Evolutionary conservation across 2,113 vertebrate genomes (phyloP).

Genomic region (Alaudala cheleensis): DNA sequence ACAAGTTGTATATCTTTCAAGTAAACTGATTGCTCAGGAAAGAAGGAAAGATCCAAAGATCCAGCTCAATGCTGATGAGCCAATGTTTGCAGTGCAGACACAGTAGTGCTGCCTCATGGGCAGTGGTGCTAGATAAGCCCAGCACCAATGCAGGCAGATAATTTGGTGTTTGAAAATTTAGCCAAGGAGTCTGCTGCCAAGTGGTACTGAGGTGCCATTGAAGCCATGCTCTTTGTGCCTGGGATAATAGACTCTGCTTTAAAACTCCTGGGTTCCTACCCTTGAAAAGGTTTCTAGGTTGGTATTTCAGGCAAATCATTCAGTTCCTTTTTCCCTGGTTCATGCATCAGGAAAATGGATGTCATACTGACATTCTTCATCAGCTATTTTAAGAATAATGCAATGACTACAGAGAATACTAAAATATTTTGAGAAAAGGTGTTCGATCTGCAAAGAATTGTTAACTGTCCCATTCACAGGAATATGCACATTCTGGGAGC

Average conservation of each 20-base stretch:
- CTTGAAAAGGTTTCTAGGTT: neutral
- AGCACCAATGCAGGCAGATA: neutral
- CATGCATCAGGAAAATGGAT: neutral
- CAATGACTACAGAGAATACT: neutral
- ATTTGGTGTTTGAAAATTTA: neutral
- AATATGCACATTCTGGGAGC: neutral
- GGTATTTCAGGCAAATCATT: neutral
- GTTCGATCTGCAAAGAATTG: conserved; percentile 20
- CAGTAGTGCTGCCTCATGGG: neutral
- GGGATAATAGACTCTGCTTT: neutral
- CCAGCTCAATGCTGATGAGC: neutral
- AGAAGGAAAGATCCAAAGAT: neutral
- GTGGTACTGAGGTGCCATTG: neutral
- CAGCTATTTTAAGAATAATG: conserved; percentile 28
- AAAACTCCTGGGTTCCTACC: neutral
- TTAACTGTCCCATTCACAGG: neutral
- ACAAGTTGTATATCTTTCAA: neutral
- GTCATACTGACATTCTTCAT: neutral
- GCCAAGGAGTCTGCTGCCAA: neutral
- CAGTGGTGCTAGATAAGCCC: neutral
- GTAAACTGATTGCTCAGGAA: neutral
- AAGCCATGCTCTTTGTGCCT: neutral
- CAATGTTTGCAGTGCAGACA: neutral
- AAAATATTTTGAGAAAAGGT: conserved; percentile 33
- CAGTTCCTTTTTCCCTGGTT: neutral